A percentile compares a stretch with the other conserved stretches of the same genome.
Evolutionary conservation across 2,888 invertebrate species (phyloP).

Genomic region (Camponotus fellah): DNA sequence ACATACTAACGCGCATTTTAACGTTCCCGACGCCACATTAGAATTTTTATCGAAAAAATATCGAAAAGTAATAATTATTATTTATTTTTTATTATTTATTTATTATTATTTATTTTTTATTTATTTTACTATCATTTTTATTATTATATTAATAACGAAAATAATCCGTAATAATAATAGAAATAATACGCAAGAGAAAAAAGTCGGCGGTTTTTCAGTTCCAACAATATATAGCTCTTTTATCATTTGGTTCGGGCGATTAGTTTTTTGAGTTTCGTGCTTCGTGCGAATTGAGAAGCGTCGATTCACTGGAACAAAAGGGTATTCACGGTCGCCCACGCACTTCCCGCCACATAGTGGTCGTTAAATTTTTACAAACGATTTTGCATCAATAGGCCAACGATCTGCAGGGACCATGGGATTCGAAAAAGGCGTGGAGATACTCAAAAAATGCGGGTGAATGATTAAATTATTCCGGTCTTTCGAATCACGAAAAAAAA

Average conservation of each 20-base stretch:
- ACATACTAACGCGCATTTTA: neutral
- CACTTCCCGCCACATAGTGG: constrained; percentile 4
- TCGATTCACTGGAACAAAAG: constrained; percentile 23
- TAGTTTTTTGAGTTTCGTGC: neutral
- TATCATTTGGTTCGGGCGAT: neutral
- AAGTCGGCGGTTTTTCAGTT: neutral
- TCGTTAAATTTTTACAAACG: constrained; percentile 54
- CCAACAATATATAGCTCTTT: neutral
- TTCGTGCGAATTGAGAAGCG: neutral
- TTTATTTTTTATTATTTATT: too few relatives aligned
- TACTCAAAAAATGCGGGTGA: constrained; percentile 29
- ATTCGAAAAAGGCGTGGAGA: constrained; percentile 49
- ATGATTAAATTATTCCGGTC: constrained; percentile 53
- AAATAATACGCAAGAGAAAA: neutral
- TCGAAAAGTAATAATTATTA: neutral
- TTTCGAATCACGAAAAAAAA: neutral
- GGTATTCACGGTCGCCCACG: neutral
- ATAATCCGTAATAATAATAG: too few relatives aligned
- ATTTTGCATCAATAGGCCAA: constrained; percentile 40
- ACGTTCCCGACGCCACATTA: neutral
- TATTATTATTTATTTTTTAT: too few relatives aligned
- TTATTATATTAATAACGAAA: too few relatives aligned
- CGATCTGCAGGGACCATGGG: constrained; percentile 13
- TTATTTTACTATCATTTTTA: too few relatives aligned
- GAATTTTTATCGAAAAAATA: constrained; percentile 13